Conservation (phyloP, 2,797 vertebrate genomes). For the Silurus aristotelis region DNA sequence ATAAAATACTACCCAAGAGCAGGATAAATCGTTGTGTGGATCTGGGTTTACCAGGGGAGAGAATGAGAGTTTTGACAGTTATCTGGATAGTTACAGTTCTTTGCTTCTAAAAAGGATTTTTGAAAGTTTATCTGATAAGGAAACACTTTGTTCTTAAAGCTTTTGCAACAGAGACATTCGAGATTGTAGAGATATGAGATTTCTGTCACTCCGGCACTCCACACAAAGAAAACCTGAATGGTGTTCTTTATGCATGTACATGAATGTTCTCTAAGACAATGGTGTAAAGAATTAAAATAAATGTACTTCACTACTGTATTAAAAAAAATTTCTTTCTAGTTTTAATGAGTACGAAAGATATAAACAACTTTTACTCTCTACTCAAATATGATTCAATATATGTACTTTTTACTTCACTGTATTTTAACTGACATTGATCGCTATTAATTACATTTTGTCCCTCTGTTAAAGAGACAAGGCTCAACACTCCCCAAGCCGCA, state of each 20-base stretch:
- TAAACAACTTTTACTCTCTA: no score
- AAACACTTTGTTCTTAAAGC: neutral
- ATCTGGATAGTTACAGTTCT: neutral
- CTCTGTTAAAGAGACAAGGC: no score
- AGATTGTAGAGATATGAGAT: neutral
- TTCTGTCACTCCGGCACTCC: neutral
- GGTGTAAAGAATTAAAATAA: no score
- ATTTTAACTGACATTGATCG: no score
- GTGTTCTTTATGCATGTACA: neutral
- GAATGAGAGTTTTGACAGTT: neutral
- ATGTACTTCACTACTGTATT: no score
- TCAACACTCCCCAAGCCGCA: no score
- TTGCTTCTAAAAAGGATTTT: neutral
- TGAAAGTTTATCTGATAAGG: neutral
- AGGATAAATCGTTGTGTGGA: neutral
- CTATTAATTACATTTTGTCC: no score
- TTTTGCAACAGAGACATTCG: neutral
- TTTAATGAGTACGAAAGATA: no score
- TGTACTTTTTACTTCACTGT: no score
- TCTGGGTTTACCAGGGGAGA: neutral
- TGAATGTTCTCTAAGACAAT: neutral
- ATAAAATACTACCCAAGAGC: neutral
- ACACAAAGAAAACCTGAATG: neutral
- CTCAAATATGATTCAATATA: no score
- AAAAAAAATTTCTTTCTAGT: no score